Evolutionary conservation across 2,888 invertebrate species (phyloP), one percentile per base, ranked within the genome.

Genomic region (Diabrotica balteata): DNA sequence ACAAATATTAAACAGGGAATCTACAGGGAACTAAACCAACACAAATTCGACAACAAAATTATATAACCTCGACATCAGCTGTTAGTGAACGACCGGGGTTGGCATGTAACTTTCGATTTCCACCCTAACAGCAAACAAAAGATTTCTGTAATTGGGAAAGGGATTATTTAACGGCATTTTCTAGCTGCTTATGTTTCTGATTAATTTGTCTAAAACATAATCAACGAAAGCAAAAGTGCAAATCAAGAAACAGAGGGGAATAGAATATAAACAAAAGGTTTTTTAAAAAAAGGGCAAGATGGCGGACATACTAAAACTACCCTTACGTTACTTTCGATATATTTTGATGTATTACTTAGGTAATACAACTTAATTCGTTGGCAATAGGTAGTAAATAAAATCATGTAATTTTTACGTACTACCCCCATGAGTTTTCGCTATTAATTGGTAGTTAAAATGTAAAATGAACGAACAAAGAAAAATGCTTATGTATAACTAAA

Each of bases 261-360:
- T 50, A 55, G 49, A 7, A 66, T 55, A 22, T 22, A 57, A 46
- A 46, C 10, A 44, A 55, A 59, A 45, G 7, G 32, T 55, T 60
- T 53, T 42, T 59, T 55, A 6, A 59, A 54, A 63, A 44, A 8
- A n/a, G 17, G 50, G 63, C 59, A 67, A 67, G 46, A 63, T 67
- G 67, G 67, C 63, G 42, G 59, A 59, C 59, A 67, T 50, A 50
- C 32, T 42, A 63, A 67, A 67, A 63, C 54, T 63, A 63, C 67
- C 67, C 59, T 62, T 63, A 49, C 42, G 22, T 51, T 49, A 54
- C 7, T 47, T 45, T 45, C 10, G 44, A 11, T 17, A 7, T 17
- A 11, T 51, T 11, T 32, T 42, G n/a, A 57, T 49, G n/a, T 57
- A 42, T 43, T 22, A 55, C 7, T n/a, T 4, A 32, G 32, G 32